Conservation (phyloP, 2,113 vertebrate genomes). For the Phylloscopus whistleri region DNA sequence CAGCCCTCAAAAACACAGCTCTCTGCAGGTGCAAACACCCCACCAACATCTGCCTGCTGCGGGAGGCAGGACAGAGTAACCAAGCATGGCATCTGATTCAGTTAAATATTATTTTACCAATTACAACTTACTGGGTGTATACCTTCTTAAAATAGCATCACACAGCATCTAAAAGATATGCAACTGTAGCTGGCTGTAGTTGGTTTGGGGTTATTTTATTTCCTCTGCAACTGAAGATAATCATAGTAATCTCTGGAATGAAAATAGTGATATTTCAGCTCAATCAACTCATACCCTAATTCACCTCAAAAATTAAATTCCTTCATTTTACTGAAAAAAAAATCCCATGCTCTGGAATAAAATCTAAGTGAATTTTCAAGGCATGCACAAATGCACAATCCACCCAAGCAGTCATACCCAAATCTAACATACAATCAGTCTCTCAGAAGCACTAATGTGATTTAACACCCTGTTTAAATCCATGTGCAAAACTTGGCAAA, state of each 20-base stretch:
- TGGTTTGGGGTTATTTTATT: not conserved
- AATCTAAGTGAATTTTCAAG: not conserved
- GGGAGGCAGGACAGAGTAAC: not conserved
- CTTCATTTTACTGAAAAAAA: not conserved
- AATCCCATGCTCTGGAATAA: not conserved
- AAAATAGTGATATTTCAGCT: not conserved
- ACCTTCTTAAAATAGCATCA: not conserved
- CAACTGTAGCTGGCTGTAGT: not conserved
- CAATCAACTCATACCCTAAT: not conserved
- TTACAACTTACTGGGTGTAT: not conserved
- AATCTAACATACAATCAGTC: not conserved
- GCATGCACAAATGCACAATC: not conserved
- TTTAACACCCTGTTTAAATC: not conserved
- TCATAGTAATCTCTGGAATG: not conserved
- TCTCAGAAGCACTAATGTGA: not conserved
- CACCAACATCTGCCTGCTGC: not conserved
- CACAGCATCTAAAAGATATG: not conserved
- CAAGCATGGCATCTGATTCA: not conserved
- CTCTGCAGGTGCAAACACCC: not conserved
- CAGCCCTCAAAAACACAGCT: not conserved
- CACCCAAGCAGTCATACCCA: not conserved
- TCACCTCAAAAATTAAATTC: not conserved
- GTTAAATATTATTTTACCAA: not conserved
- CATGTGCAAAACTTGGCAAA: not conserved
- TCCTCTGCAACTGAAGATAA: not conserved